These are phyloP conservation scores for Phaethon lepturus DNA, from an alignment of 2,113 vertebrate genomes.

Conservation along the genomic window DNA sequence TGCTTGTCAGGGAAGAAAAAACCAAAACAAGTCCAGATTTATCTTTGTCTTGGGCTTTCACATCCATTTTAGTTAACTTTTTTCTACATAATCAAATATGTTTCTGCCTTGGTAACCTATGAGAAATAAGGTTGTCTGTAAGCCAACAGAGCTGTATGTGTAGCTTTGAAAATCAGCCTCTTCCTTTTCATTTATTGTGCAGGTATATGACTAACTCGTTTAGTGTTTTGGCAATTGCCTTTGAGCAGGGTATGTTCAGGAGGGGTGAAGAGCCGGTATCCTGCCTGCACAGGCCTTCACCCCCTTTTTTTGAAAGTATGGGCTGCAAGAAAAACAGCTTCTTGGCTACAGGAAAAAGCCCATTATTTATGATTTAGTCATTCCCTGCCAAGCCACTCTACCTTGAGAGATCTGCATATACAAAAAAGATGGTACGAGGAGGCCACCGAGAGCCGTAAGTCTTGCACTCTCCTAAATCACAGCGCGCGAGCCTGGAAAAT, in stretches of 20 bases:
- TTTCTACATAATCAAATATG: not conserved
- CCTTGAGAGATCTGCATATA: not conserved
- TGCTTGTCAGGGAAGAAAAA: not conserved
- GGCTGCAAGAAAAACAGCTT: not conserved
- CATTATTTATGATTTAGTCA: not conserved
- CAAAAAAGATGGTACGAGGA: not conserved
- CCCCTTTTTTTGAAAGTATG: not conserved
- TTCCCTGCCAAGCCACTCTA: not conserved
- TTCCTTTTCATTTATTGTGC: not conserved
- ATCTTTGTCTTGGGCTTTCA: not conserved
- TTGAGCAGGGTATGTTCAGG: not conserved
- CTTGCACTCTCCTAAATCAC: not conserved
- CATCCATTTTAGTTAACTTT: not conserved
- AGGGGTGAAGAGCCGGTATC: not conserved
- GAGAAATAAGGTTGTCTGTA: not conserved
- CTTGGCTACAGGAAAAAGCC: not conserved
- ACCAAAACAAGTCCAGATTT: not conserved
- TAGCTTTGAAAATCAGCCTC: not conserved
- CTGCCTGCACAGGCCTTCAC: not conserved
- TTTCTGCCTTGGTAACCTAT: not conserved
- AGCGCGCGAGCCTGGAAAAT: not conserved
- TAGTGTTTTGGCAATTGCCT: not conserved
- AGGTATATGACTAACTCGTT: not conserved
- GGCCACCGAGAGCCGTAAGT: not conserved
- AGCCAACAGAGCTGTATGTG: rapidly evolving